Evolutionary conservation across 2,888 invertebrate genomes (phyloP).

Genomic region (Geotrupes spiniger): DNA sequence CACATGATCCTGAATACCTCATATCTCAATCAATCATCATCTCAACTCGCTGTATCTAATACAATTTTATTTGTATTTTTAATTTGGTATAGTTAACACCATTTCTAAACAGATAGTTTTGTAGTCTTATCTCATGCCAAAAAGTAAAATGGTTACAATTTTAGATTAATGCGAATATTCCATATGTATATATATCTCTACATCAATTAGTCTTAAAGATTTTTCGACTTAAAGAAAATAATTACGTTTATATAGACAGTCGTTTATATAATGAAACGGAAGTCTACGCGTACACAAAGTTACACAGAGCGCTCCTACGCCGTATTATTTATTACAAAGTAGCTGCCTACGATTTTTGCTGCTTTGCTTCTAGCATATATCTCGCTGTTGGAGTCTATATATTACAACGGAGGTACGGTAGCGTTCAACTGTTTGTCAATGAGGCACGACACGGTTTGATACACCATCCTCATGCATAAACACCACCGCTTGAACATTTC

Average conservation of each 20-base stretch:
- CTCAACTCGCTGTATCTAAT: too few relatives aligned
- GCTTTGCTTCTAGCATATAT: constrained; percentile 32
- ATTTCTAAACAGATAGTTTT: too few relatives aligned
- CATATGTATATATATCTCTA: too few relatives aligned
- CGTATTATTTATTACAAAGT: constrained; percentile 34
- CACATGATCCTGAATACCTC: too few relatives aligned
- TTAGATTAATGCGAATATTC: too few relatives aligned
- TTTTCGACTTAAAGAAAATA: too few relatives aligned
- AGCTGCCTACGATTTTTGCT: constrained; percentile 37
- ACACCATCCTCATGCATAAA: constrained; percentile 16
- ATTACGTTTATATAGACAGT: not conserved
- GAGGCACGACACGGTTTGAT: constrained; percentile 19
- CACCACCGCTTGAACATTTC: constrained; percentile 14
- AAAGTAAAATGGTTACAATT: too few relatives aligned
- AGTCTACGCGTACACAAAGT: constrained; percentile 10
- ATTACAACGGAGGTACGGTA: constrained; percentile 31
- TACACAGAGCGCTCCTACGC: constrained; percentile 29
- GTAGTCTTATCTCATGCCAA: too few relatives aligned
- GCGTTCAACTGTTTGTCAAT: constrained; percentile 28
- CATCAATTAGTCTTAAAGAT: too few relatives aligned
- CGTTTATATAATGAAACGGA: not conserved
- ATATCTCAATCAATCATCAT: too few relatives aligned
- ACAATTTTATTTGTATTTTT: too few relatives aligned
- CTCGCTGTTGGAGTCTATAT: constrained; percentile 34
- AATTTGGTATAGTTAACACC: too few relatives aligned